Base-by-base conservation (phyloP, 2,888 invertebrate genomes). In the Diachrysia chrysitis region DNA sequence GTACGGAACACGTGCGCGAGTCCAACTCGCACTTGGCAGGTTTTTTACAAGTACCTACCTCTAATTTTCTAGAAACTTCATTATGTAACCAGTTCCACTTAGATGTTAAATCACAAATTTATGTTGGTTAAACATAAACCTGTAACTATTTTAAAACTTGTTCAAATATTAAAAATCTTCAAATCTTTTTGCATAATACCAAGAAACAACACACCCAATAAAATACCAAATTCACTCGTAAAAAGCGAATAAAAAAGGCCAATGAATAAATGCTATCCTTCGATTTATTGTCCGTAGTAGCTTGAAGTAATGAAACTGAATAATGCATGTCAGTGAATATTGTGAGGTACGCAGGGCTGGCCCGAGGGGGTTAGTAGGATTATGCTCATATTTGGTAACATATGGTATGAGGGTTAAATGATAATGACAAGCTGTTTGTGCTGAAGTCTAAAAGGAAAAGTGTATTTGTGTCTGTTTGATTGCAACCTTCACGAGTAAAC, bases 261-360 rank as follows among this genome's bases (percentile, higher is more conserved):
- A 85, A 89, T 89, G 89, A 89, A 91, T 91, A 90, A 89, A 91
- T 88, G 89, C 87, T 86, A 77, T 77, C 83, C 89, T 90, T 92
- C 93, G 93, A 94, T 94, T 93, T 94, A 94, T 93, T 90, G 94
- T 91, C 89, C 88, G 83, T 89, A 90, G 93, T 92, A 86, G 92
- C 91, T 87, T 66, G 86, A 89, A 93, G 93, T 94, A 94, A 94
- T 94, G 94, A 94, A 94, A 93, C 93, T 94, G 94, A 94, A 94
- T 94, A 94, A 94, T 94, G 93, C 92, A 94, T 93, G 88, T 85
- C 88, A 75, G 87, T 86, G 92, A 92, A 93, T 92, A 94, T 91
- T 89, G 90, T 88, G 83, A 83, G 85, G 79, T 82, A 79, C 66
- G 61, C 81, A 94, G 93, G 93, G 92, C 37, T 90, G 88, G 56